Base-by-base conservation (phyloP, 2,797 vertebrate species). In the Spondyliosoma cantharus region DNA sequence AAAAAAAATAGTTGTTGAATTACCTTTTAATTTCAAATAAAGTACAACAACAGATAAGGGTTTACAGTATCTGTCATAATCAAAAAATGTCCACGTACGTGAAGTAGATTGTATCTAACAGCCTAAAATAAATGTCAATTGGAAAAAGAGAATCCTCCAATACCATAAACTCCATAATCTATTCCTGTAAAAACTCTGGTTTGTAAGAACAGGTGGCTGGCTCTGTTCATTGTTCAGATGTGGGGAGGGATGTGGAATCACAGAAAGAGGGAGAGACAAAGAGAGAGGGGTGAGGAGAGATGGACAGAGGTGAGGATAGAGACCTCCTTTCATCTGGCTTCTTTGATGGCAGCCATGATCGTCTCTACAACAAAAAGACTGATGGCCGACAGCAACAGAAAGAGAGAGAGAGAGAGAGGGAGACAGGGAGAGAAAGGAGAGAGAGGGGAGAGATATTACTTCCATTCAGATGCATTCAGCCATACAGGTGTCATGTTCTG, bases 281-380 rank as follows among this genome's bases (percentile, higher is more conserved):
- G 78, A 86, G 78, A 90, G 63, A 80, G 75, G 73, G 90, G 86
- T 82, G 83, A 89, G 76, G 84, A 91, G 70, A 91, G 86, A 90
- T 88, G 89, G 91, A 93, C 89, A 90, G 87, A 90, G 92, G 91
- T 92, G 90, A 93, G 87, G 89, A 94, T 64, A 91, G 93, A 93
- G 91, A 90, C 91, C 87, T 89, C 90, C 91, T 94, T 94, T 94
- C 91, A 94, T 94, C 93, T 90, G 81, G 79, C 80, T 68, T 85
- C 92, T 94, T 93, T 94, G 93, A 94, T 93, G 88, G 90, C 82
- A 80, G 78, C 87, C 85, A 85, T 84, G 90, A 92, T 92, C 87
- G 67, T 73, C 80, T 85, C 77, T 56, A 91, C 89, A 90, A 93
- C 90, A 92, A 93, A 32, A 93, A 93, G 91, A 89, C 83, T 81